phyloP scores from a whole-genome alignment of 2,888 invertebrate species.

The Seira ritae region DNA sequence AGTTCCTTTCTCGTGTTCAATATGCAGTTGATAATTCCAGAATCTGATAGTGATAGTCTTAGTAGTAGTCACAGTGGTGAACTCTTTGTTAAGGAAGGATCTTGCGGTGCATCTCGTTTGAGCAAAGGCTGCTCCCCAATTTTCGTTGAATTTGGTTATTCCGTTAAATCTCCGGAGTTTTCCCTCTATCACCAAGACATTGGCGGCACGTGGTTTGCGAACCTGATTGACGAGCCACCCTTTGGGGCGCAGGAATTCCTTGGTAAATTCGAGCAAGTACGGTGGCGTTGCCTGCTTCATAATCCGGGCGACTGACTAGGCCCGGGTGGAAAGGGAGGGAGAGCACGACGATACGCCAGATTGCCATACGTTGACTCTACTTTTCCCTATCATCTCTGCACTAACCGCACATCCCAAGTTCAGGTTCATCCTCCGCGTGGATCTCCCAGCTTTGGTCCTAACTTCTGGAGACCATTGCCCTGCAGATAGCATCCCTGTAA shows the following conservation, averaged over 20 bases:
- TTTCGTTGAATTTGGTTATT: background rate
- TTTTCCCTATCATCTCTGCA: constrained; percentile 7
- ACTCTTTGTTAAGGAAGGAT: constrained; percentile 29
- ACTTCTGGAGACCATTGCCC: constrained; percentile 70
- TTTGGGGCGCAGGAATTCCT: constrained; percentile 43
- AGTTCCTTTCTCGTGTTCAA: constrained; percentile 22
- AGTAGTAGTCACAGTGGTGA: no score
- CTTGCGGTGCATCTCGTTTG: constrained; percentile 3
- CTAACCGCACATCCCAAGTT: constrained; percentile 30
- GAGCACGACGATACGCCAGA: background rate
- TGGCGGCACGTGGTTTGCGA: constrained; percentile 43
- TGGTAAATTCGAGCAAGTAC: constrained; percentile 65
- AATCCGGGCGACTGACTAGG: constrained; percentile 72
- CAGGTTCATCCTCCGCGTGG: constrained; percentile 54
- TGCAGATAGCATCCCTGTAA: constrained; percentile 71
- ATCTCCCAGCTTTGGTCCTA: constrained; percentile 66
- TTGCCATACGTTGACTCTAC: background rate
- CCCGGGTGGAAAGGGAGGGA: constrained; percentile 36
- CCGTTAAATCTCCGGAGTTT: no score
- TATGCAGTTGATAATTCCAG: constrained; percentile 34
- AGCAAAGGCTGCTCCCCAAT: background rate
- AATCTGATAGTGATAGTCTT: constrained; percentile 37
- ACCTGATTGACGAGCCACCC: constrained; percentile 49
- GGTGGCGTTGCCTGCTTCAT: constrained; percentile 66
- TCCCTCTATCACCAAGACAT: constrained; percentile 37